Evolutionary conservation across 2,797 vertebrate genomes (phyloP).

Genomic region (Oreochromis mossambicus): DNA sequence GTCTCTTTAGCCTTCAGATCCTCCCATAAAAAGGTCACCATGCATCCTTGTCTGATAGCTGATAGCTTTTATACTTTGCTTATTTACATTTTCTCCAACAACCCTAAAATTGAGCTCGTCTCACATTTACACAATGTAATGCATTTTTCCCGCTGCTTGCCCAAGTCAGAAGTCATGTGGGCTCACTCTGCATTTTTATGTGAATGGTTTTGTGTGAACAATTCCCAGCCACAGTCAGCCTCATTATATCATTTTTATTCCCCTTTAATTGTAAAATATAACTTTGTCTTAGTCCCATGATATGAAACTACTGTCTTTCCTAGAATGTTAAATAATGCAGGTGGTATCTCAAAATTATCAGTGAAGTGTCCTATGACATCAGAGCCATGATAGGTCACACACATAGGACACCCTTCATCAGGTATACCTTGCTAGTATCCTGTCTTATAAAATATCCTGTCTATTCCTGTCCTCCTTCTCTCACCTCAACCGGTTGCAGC

Average conservation of each 20-base stretch:
- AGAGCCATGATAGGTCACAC: background rate
- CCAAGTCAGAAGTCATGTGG: background rate
- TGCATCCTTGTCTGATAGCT: constrained; percentile 34
- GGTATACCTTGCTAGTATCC: background rate
- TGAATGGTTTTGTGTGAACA: background rate
- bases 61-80: constrained; percentile 13
- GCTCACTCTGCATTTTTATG: background rate
- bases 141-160: constrained; percentile 14
- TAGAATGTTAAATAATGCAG: background rate
- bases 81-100: constrained; percentile 40
- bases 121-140: constrained; percentile 8
- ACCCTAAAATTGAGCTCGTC: background rate
- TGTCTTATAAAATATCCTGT: background rate
- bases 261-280: background rate
- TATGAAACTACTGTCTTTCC: background rate
- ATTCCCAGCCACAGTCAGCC: background rate
- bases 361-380: background rate
- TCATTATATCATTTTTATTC: background rate
- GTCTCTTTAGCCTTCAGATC: constrained; percentile 60
- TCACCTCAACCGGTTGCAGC: rapidly evolving
- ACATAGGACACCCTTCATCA: background rate
- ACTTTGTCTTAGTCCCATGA: background rate
- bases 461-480: rapidly evolving
- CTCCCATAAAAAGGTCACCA: constrained; percentile 60
- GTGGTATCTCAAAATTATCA: background rate